Conservation (phyloP, 2,113 vertebrate genomes). For the Arizona elegans region DNA sequence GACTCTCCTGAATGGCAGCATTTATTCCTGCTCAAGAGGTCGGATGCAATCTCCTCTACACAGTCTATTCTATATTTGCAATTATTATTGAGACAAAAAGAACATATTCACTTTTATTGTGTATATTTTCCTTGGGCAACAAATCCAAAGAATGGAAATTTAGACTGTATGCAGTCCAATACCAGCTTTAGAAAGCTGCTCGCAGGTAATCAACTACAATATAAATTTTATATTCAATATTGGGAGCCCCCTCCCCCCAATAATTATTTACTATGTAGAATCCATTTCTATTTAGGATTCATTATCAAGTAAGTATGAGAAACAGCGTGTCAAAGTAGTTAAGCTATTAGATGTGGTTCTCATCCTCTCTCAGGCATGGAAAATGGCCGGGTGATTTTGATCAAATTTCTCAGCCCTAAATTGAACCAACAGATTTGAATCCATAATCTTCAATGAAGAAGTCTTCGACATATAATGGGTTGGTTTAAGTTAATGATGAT, state of each 20-base stretch:
- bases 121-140: not conserved
- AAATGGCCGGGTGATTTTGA: not conserved
- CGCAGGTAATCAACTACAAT: not conserved
- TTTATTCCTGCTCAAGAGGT: not conserved
- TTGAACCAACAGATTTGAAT: not conserved
- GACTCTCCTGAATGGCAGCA: not conserved
- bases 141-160: not conserved
- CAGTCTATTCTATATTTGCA: not conserved
- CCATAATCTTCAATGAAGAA: not conserved
- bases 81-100: not conserved
- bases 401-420: not conserved
- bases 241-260: not conserved
- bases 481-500: not conserved
- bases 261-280: not conserved
- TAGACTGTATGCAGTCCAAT: not conserved
- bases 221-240: not conserved
- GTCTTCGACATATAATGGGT: not conserved
- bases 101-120: not conserved
- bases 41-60: not conserved
- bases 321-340: not conserved
- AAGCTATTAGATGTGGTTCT: not conserved
- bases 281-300: not conserved
- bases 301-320: not conserved
- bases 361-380: not conserved
- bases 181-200: not conserved